Conservation (phyloP, 1,140 invertebrate species). For the Euwallacea fornicatus region DNA sequence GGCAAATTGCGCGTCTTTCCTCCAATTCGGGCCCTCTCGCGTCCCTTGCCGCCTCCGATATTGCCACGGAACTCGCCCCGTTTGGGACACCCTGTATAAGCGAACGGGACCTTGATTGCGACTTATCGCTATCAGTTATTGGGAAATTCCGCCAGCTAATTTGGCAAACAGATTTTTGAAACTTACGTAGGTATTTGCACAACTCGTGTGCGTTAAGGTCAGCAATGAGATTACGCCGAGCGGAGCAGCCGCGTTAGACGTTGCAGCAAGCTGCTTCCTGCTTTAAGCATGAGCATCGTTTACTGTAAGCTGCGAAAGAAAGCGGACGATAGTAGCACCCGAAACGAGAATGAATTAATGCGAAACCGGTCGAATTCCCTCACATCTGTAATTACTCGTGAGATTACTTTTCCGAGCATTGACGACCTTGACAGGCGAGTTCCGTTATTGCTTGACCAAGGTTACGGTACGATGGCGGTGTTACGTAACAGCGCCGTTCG, state of each 20-base stretch:
- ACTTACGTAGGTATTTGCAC: neutral
- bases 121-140: neutral
- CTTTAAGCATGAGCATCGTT: neutral
- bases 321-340: neutral
- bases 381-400: neutral
- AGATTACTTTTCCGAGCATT: slow-evolving; percentile 3
- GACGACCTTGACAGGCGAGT: slow-evolving; percentile 36
- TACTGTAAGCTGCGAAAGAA: neutral
- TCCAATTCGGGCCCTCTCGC: too few species aligned
- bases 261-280: neutral
- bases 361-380: neutral
- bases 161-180: neutral
- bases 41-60: too few species aligned
- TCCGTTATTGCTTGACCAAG: slow-evolving; percentile 39
- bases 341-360: neutral
- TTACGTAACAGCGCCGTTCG: neutral
- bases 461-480: slow-evolving; percentile 24
- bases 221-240: neutral
- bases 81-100: too few species aligned
- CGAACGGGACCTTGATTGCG: neutral
- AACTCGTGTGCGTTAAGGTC: neutral
- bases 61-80: too few species aligned
- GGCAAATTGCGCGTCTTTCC: too few species aligned
- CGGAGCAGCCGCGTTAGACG: neutral
- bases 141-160: neutral